phyloP scores from a whole-genome alignment of 1,140 invertebrate genomes.

The Magallana ariakensis region DNA sequence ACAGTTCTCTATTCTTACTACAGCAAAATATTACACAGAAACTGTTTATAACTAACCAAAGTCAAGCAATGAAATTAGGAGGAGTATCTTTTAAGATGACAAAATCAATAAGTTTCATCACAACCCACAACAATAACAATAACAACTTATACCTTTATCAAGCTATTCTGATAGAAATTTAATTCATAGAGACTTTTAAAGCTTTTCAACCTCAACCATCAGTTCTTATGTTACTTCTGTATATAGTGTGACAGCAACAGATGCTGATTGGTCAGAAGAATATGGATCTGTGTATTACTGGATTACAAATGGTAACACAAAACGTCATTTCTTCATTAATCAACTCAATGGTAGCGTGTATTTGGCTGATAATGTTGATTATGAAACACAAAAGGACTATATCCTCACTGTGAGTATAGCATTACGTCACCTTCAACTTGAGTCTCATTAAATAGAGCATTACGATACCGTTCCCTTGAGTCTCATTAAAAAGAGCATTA shows the following conservation, averaged over 20 bases:
- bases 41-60: too few species aligned
- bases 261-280: constrained; percentile 24
- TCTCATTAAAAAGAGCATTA: too few species aligned
- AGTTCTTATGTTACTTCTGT: background rate
- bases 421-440: too few species aligned
- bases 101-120: background rate
- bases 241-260: constrained; percentile 14
- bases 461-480: too few species aligned
- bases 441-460: too few species aligned
- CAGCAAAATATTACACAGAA: too few species aligned
- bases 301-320: background rate
- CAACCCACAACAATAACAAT: background rate
- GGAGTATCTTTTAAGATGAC: background rate
- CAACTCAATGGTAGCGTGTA: constrained; percentile 7
- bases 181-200: too few species aligned
- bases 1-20: too few species aligned
- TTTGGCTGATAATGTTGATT: background rate
- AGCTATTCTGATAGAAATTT: too few species aligned
- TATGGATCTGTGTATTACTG: constrained; percentile 4
- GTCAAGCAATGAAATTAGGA: background rate
- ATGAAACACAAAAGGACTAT: background rate
- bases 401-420: background rate
- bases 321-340: background rate
- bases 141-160: too few species aligned
- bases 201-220: too few species aligned